A percentile compares a stretch with the other conserved stretches of the same genome.
phyloP scores from a whole-genome alignment of 2,113 vertebrate genomes.

The Aphelocoma coerulescens region DNA sequence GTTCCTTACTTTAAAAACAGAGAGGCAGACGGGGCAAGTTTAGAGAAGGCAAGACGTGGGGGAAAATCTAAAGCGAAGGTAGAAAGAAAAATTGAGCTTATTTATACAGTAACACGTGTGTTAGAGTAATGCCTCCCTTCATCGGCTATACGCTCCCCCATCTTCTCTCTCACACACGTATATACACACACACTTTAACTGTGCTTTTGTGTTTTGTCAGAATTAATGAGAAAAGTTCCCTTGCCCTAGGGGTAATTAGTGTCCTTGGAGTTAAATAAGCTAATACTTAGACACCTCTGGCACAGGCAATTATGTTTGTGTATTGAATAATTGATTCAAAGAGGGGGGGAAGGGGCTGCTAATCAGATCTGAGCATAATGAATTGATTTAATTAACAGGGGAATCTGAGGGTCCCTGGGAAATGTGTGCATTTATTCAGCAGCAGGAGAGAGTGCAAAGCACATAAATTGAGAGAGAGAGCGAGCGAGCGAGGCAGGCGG shows the following conservation, averaged over 20 bases:
- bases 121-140: slow-evolving; percentile 44
- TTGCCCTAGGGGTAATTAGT: slow-evolving; percentile 99
- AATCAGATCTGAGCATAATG: slow-evolving; percentile 99
- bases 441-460: slow-evolving; percentile 83
- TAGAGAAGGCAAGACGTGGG: not conserved
- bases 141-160: slow-evolving; percentile 33
- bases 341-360: slow-evolving; percentile 97
- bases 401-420: slow-evolving; percentile 98
- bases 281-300: slow-evolving; percentile 99
- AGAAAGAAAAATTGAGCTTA: slow-evolving; percentile 49
- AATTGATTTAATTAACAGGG: slow-evolving; percentile 99
- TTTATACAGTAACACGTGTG: slow-evolving; percentile 64
- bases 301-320: slow-evolving; percentile 99
- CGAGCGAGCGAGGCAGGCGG: slow-evolving; percentile 78
- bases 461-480: slow-evolving; percentile 84
- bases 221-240: slow-evolving; percentile 99
- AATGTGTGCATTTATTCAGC: slow-evolving; percentile 91
- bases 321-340: slow-evolving; percentile 99
- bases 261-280: slow-evolving; percentile 99
- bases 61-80: not conserved
- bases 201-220: slow-evolving; percentile 99
- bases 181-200: slow-evolving; percentile 86
- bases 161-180: slow-evolving; percentile 57
- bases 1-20: not conserved
- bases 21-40: not conserved